These are phyloP conservation scores for Zapornia atra DNA, from an alignment of 2,113 vertebrate species.

Conservation along the genomic window DNA sequence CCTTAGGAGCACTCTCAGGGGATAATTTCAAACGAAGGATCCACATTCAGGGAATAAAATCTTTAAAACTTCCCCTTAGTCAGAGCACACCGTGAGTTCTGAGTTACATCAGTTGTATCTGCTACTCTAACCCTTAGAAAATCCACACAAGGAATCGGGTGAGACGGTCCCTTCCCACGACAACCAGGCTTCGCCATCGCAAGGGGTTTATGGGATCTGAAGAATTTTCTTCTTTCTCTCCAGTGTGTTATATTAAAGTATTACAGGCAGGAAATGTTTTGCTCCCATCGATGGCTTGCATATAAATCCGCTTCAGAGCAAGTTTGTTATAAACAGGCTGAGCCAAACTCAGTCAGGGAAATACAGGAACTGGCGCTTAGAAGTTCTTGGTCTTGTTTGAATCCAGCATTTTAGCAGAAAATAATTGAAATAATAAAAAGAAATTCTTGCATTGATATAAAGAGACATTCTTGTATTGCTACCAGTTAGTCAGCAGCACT, in stretches of 20 bases:
- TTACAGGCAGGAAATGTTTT: neutral
- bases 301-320: neutral
- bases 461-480: fast-evolving
- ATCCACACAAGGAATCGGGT: no score
- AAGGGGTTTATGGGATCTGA: fast-evolving
- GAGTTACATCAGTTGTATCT: fast-evolving
- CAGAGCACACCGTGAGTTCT: fast-evolving
- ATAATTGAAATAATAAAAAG: neutral
- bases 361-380: neutral
- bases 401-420: neutral
- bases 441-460: neutral
- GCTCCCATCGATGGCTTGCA: neutral
- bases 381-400: neutral
- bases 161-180: neutral
- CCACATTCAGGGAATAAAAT: neutral
- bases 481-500: neutral
- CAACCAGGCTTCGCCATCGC: neutral
- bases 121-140: neutral
- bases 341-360: neutral
- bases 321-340: fast-evolving
- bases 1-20: neutral
- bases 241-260: neutral
- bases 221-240: neutral
- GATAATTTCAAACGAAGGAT: neutral
- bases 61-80: neutral